Base-by-base conservation (phyloP, 2,888 invertebrate species). In the Thyatira batis region DNA sequence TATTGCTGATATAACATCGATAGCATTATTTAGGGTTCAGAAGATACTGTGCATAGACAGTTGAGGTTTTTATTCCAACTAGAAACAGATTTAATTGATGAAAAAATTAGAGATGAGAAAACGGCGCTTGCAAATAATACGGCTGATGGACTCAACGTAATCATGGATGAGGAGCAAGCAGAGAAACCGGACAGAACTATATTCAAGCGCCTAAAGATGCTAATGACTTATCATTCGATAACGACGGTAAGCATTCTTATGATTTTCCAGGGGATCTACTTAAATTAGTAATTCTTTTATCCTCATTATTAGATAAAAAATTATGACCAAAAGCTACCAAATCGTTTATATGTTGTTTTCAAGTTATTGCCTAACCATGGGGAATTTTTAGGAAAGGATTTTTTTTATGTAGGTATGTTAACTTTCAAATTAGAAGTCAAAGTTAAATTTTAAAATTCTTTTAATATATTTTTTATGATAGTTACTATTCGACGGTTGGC, bases 201-300 rank as follows among this genome's bases (percentile, higher is more conserved):
- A 72, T 86, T 92, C 28, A 84, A 71, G 55, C 78, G 81, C 45
- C 57, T 89, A 54, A 92, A 92, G 70, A 49, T 85, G 53, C 65
- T 92, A 20, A 85, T 87, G 70, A 76, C 84, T 4, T 92, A 90
- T 61, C 90, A 93, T 76, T 91, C 89, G 49, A 80, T 92, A 54
- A 75, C 82, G 57, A 85, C 79, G 71, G 92, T 92, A 71, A 66
- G 73, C 64, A 27, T 10, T 28, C 10, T 28, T 28, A 28, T 28
- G 11, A n/a, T n/a, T n/a, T n/a, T n/a, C n/a, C n/a, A n/a, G n/a
- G n/a, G n/a, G n/a, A n/a, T n/a, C n/a, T n/a, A n/a, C 44, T n/a
- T 49, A 39, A n/a, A 8, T 30, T 30, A n/a, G n/a, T n/a, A n/a
- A n/a, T n/a, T n/a, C n/a, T n/a, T n/a, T n/a, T n/a, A n/a, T n/a